Evolutionary conservation across 2,888 invertebrate species (phyloP).

Genomic region (Apomyelois bistriatella): DNA sequence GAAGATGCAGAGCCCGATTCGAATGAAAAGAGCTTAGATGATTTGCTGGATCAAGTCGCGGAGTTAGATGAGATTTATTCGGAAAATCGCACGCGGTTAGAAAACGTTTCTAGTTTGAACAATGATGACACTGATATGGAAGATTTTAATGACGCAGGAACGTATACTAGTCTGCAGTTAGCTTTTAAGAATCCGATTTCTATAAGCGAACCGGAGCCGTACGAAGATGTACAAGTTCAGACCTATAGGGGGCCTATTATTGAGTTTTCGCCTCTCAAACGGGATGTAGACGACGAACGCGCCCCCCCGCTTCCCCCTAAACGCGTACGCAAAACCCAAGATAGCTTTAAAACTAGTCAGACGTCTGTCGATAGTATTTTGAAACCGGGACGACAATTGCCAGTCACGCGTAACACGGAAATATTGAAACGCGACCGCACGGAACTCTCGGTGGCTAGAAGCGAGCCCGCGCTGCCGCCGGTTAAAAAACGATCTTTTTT

Average conservation of each 20-base stretch:
- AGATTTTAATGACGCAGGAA: constrained; percentile 87
- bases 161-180: constrained; percentile 90
- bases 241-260: constrained; percentile 74
- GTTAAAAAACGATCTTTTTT: constrained; percentile 72
- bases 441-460: constrained; percentile 49
- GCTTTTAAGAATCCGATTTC: constrained; percentile 91
- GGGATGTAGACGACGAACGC: constrained; percentile 81
- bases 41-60: constrained; percentile 87
- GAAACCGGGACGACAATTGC: constrained; percentile 57
- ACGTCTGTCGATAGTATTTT: constrained; percentile 64
- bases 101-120: constrained; percentile 52
- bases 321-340: constrained; percentile 80
- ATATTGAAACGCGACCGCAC: constrained; percentile 30
- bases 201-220: constrained; percentile 75
- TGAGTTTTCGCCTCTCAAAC: constrained; percentile 73
- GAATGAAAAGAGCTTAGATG: constrained; percentile 83
- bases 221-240: constrained; percentile 80
- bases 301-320: constrained; percentile 91
- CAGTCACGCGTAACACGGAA: constrained; percentile 47
- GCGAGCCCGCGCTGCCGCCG: constrained; percentile 68
- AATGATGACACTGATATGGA: constrained; percentile 77
- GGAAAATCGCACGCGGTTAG: constrained; percentile 83
- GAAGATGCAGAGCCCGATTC: constrained; percentile 38
- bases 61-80: constrained; percentile 90
- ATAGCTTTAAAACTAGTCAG: constrained; percentile 62